phyloP scores from a whole-genome alignment of 2,888 invertebrate genomes.

The Syrista parreyssii region DNA sequence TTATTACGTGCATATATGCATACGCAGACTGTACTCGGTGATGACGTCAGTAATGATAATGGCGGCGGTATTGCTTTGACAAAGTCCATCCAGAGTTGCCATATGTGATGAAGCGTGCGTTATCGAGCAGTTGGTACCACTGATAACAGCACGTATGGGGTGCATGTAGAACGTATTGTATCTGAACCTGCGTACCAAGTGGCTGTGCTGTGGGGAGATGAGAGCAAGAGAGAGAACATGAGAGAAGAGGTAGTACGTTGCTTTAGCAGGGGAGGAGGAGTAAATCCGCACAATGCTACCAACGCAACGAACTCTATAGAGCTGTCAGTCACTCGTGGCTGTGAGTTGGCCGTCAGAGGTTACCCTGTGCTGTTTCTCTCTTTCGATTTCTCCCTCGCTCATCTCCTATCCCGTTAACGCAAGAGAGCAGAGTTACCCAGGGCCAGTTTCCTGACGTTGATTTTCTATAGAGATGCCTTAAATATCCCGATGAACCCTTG shows the following conservation, averaged over 20 bases:
- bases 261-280: conserved; percentile 30
- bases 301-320: conserved; percentile 61
- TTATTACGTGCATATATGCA: background rate
- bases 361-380: conserved; percentile 29
- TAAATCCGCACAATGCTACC: conserved; percentile 58
- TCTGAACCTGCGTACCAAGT: background rate
- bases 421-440: background rate
- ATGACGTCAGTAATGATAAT: background rate
- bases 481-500: conserved; percentile 30
- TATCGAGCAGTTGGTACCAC: background rate
- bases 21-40: background rate
- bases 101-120: background rate
- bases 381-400: background rate
- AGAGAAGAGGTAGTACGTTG: background rate
- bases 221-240: background rate
- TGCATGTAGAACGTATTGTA: background rate
- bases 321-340: conserved; percentile 57
- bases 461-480: conserved; percentile 48
- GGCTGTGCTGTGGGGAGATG: background rate
- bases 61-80: background rate
- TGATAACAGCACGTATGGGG: background rate
- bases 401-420: conserved; percentile 13
- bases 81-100: background rate
- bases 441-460: conserved; percentile 43
- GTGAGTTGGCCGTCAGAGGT: conserved; percentile 44